Conservation (phyloP, 2,797 vertebrate species). For the Rhadinocentrus ornatus region DNA sequence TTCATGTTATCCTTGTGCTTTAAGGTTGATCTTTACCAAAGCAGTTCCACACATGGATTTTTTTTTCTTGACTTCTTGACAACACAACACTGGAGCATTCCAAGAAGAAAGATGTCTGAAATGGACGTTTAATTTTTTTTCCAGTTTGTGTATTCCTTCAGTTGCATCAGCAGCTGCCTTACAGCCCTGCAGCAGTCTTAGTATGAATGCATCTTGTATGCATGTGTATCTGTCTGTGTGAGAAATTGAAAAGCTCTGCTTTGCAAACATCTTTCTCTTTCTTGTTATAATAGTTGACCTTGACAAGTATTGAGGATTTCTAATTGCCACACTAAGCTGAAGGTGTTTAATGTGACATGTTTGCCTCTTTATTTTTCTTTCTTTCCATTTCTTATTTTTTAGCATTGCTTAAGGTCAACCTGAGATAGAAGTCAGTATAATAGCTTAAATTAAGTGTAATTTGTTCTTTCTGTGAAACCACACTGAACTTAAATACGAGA, state of each 20-base stretch:
- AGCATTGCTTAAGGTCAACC: no score
- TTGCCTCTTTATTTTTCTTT: neutral
- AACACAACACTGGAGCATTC: conserved; percentile 28
- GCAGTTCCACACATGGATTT: conserved; percentile 5
- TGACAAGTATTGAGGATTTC: conserved; percentile 17
- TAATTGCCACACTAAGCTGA: conserved; percentile 3
- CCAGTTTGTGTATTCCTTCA: conserved; percentile 32
- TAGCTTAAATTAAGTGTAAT: conserved; percentile 13
- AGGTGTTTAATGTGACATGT: neutral
- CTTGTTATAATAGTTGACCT: conserved; percentile 41
- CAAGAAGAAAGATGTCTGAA: conserved; percentile 34
- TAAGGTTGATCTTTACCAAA: conserved; percentile 9
- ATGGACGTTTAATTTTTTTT: conserved; percentile 32
- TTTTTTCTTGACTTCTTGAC: conserved; percentile 7
- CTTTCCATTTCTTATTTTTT: no score
- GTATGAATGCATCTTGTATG: conserved; percentile 25
- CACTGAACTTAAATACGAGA: neutral
- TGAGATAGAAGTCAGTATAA: neutral
- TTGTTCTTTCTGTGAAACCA: neutral
- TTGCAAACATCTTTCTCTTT: conserved; percentile 29
- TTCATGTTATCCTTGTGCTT: conserved; percentile 7
- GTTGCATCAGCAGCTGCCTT: conserved; percentile 52
- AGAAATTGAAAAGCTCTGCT: conserved; percentile 24
- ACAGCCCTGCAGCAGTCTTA: conserved; percentile 29
- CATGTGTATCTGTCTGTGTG: conserved; percentile 9